Percentiles rank a stretch among this genome's conserved stretches.
Conservation (phyloP, 2,888 invertebrate genomes). For the Polymixis flavicincta region DNA sequence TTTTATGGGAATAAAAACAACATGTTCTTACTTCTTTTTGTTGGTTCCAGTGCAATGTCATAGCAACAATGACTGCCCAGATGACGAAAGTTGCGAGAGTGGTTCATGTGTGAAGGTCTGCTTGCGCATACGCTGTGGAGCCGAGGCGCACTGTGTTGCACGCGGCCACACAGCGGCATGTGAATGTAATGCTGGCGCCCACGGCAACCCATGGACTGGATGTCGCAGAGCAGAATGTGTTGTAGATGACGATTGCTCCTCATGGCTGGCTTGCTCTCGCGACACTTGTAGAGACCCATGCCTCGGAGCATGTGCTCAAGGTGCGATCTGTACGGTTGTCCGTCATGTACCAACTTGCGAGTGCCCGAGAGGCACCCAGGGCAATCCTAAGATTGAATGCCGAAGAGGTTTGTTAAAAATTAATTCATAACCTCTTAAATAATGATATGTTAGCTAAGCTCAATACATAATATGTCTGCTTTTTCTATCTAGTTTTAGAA, state of each 20-base stretch:
- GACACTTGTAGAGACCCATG: constrained; percentile 96
- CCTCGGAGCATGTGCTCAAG: constrained; percentile 95
- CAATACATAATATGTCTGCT: neutral
- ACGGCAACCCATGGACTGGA: constrained; percentile 94
- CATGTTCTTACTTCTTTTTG: constrained; percentile 6
- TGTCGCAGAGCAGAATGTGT: constrained; percentile 95
- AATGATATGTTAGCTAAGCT: neutral
- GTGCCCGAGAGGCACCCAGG: constrained; percentile 95
- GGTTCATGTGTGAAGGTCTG: constrained; percentile 95
- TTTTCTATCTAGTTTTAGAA: constrained; percentile 81
- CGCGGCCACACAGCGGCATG: constrained; percentile 95
- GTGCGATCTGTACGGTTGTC: constrained; percentile 94
- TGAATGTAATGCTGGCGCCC: constrained; percentile 93
- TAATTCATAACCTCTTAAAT: neutral
- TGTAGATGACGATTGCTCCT: constrained; percentile 94
- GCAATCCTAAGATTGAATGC: constrained; percentile 94
- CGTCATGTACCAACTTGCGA: constrained; percentile 95
- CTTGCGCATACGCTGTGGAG: constrained; percentile 94
- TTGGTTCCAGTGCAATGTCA: constrained; percentile 94
- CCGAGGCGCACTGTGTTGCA: constrained; percentile 94
- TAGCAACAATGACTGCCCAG: constrained; percentile 95
- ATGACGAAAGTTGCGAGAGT: constrained; percentile 95
- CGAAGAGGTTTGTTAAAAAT: constrained; percentile 83
- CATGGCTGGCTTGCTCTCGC: constrained; percentile 94
- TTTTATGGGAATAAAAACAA: neutral